Evolutionary conservation across 2,113 vertebrate species (phyloP).

Genomic region (Heterotilapia buettikoferi): DNA sequence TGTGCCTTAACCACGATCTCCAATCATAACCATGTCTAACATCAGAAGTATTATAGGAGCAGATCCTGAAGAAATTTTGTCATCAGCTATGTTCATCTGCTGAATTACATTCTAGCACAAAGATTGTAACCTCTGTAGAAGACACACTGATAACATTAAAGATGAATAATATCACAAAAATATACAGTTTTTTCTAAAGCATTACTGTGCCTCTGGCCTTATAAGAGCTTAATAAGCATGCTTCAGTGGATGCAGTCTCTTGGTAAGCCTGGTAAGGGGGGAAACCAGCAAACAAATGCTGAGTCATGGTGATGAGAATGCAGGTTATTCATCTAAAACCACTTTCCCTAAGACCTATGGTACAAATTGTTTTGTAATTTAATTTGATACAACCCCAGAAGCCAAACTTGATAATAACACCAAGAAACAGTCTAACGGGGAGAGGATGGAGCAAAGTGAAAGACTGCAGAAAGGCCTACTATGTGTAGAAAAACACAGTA

Average conservation of each 20-base stretch:
- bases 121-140: background rate
- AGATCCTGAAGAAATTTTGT: background rate
- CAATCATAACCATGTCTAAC: background rate
- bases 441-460: background rate
- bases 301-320: constrained; percentile 38
- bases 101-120: background rate
- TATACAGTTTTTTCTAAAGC: background rate
- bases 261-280: background rate
- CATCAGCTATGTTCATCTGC: background rate
- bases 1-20: background rate
- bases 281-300: constrained; percentile 22
- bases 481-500: constrained; percentile 11
- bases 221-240: constrained; percentile 10
- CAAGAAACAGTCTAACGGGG: background rate
- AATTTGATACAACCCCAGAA: background rate
- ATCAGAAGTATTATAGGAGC: background rate
- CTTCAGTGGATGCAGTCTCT: constrained; percentile 2
- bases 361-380: background rate
- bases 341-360: constrained; percentile 2
- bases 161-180: background rate
- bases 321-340: constrained; percentile 4
- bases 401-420: background rate
- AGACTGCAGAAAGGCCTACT: background rate
- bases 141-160: background rate
- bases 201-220: background rate